These are phyloP conservation scores for Clarias batrachus DNA, from an alignment of 2,113 vertebrate genomes.

Conservation along the genomic window DNA sequence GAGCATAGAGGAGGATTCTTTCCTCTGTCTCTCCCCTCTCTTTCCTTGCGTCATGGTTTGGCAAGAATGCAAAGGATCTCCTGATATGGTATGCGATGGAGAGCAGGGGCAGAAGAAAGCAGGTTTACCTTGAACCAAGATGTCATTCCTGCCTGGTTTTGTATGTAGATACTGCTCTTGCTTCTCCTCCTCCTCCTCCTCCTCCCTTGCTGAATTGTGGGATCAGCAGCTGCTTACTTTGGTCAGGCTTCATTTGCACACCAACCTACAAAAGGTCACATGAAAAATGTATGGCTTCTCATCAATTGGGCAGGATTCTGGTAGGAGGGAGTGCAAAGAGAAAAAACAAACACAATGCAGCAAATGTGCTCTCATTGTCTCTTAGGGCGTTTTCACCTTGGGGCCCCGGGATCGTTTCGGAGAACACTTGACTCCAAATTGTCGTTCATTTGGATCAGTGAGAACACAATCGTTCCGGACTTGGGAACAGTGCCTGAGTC, in stretches of 20 bases:
- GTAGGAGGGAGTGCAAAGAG: not conserved
- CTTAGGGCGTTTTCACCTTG: too few relatives aligned
- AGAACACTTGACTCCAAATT: too few relatives aligned
- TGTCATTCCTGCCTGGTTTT: not conserved
- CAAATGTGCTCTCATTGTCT: not conserved
- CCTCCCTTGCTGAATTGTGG: not conserved
- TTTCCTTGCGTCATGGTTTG: not conserved
- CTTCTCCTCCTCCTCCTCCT: not conserved
- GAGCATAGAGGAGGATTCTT: constrained; percentile 20
- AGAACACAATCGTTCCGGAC: too few relatives aligned
- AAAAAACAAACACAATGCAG: not conserved
- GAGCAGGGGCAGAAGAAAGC: not conserved
- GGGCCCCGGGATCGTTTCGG: too few relatives aligned
- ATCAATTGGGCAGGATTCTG: not conserved
- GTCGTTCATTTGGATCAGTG: too few relatives aligned
- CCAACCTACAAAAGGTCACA: constrained; percentile 71
- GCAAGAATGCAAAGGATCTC: not conserved
- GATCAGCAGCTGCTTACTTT: constrained; percentile 54
- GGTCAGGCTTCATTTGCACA: constrained; percentile 64
- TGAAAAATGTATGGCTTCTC: constrained; percentile 70
- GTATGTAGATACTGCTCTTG: not conserved
- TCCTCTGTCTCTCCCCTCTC: not conserved
- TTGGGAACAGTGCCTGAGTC: too few relatives aligned
- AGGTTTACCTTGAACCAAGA: not conserved
- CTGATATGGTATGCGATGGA: not conserved